Conservation (phyloP, 2,797 vertebrate genomes). For the Ataeniobius toweri region DNA sequence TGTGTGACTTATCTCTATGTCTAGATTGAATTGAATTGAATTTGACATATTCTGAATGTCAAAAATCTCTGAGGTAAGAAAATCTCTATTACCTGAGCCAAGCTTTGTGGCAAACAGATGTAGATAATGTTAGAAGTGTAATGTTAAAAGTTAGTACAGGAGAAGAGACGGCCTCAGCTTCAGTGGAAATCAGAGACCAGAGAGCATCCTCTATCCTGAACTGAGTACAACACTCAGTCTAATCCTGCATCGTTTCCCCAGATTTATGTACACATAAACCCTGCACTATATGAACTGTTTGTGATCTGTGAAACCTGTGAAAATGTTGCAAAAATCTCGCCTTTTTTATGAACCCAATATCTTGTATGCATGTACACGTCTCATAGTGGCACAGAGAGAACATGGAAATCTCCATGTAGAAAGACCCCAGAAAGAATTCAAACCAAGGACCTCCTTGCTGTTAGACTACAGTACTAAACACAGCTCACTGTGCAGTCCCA, state of each 20-base stretch:
- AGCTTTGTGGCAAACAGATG: background rate
- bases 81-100: background rate
- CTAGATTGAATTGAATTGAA: background rate
- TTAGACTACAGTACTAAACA: background rate
- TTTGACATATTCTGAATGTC: background rate
- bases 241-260: constrained; percentile 40
- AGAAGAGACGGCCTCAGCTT: constrained; percentile 40
- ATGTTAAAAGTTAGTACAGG: constrained; percentile 12
- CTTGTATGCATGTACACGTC: background rate
- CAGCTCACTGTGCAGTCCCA: background rate
- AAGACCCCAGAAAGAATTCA: background rate
- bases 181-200: constrained; percentile 34
- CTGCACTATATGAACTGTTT: background rate
- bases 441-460: background rate
- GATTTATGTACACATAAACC: background rate
- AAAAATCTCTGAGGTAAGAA: background rate
- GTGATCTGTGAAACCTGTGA: background rate
- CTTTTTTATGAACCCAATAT: background rate
- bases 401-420: background rate
- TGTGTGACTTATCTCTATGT: background rate
- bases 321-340: too few relatives aligned
- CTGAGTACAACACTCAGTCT: constrained; percentile 83
- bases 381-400: background rate
- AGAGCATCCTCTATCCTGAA: constrained; percentile 94
- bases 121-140: background rate